Conservation (phyloP, 2,797 vertebrate genomes). For the Epinephelus coioides region DNA sequence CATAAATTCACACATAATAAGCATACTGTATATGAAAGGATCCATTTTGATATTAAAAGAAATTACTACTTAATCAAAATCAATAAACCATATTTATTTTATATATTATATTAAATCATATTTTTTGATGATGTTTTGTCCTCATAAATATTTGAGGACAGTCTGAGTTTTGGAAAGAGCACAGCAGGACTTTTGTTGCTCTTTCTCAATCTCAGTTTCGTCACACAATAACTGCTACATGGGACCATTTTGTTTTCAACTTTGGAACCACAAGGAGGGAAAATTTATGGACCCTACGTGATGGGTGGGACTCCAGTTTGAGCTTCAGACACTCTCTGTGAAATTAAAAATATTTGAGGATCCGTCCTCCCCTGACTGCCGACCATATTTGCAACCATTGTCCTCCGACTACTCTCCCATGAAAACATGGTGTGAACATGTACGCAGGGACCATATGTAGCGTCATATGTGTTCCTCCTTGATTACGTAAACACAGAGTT, state of each 20-base stretch:
- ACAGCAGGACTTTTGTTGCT: neutral
- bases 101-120: neutral
- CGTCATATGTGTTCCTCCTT: constrained; percentile 29
- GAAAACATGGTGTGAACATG: constrained; percentile 13
- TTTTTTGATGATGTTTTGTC: neutral
- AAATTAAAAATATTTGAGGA: constrained; percentile 58
- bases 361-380: constrained; percentile 7
- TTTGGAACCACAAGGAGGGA: constrained; percentile 30
- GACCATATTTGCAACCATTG: constrained; percentile 40
- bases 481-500: constrained; percentile 37
- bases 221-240: constrained; percentile 9
- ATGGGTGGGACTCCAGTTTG: constrained; percentile 46
- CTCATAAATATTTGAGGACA: neutral
- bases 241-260: constrained; percentile 49
- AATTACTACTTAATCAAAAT: neutral
- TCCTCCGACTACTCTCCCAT: constrained; percentile 23
- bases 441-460: constrained; percentile 1
- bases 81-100: neutral
- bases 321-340: constrained; percentile 34
- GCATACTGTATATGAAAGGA: neutral
- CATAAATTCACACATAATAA: neutral
- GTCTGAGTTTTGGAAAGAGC: too few relatives aligned
- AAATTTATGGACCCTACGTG: constrained; percentile 35
- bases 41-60: neutral
- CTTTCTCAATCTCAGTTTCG: constrained; percentile 12